Evolutionary conservation across 2,113 vertebrate species (phyloP).

Genomic region (Athene cunicularia): DNA sequence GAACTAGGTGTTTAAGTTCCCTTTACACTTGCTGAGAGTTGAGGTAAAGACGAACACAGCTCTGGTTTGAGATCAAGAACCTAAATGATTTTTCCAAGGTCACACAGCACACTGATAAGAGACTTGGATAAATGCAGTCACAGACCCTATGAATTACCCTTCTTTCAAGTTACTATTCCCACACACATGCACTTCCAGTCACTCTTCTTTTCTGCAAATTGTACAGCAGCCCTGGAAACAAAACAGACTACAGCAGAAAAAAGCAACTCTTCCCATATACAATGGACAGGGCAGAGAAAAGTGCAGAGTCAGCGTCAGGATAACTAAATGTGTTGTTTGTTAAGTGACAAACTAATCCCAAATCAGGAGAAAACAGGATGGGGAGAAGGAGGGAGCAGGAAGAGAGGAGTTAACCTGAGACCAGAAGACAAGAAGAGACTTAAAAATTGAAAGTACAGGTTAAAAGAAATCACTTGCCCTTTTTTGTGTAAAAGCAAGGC

Average conservation of each 20-base stretch:
- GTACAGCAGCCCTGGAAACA: background rate
- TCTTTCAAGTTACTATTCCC: background rate
- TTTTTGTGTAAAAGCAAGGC: background rate
- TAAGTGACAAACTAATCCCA: background rate
- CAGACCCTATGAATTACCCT: background rate
- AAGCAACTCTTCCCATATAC: background rate
- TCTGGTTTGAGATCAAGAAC: background rate
- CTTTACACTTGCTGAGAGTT: background rate
- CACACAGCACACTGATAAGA: background rate
- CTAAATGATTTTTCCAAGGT: background rate
- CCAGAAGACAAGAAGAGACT: background rate
- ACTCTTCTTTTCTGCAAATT: background rate
- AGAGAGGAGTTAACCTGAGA: background rate
- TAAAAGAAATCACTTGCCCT: background rate
- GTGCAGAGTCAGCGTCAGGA: background rate
- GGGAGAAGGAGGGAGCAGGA: background rate
- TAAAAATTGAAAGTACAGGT: background rate
- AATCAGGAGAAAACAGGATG: background rate
- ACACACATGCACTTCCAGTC: background rate
- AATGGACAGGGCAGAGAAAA: background rate
- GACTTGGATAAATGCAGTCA: background rate
- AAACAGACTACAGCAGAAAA: background rate
- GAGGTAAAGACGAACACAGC: background rate
- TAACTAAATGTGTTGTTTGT: background rate
- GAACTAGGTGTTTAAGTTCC: background rate